These are phyloP conservation scores for Crax fasciolata DNA, from an alignment of 2,797 vertebrate species.

Conservation along the genomic window DNA sequence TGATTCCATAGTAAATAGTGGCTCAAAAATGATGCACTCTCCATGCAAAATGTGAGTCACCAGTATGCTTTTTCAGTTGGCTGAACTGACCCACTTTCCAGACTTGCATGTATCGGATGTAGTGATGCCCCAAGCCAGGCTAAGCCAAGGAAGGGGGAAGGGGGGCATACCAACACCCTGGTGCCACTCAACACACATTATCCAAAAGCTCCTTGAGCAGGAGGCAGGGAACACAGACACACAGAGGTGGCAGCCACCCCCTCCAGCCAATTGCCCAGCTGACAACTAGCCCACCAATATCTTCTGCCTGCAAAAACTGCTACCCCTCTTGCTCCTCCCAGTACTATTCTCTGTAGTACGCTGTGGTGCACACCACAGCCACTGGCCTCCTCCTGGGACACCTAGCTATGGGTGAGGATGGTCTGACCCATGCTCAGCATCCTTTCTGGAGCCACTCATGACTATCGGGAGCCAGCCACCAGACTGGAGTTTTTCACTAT, in stretches of 20 bases:
- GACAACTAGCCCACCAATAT: not conserved
- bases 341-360: not conserved
- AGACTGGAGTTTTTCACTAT: rapidly evolving
- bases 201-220: not conserved
- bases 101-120: not conserved
- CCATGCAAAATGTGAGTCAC: slow-evolving; percentile 38
- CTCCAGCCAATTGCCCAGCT: not conserved
- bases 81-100: slow-evolving; percentile 58
- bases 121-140: not conserved
- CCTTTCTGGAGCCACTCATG: not conserved
- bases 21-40: not conserved
- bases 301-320: rapidly evolving
- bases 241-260: rapidly evolving
- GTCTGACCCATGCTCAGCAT: not conserved
- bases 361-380: rapidly evolving
- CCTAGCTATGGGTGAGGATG: not conserved
- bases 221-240: rapidly evolving
- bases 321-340: rapidly evolving
- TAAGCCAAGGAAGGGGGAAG: not conserved
- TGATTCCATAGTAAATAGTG: not conserved
- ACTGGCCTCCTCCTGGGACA: not conserved
- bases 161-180: not conserved
- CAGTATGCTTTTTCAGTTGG: slow-evolving; percentile 29
- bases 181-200: not conserved
- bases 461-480: not conserved